Conservation (phyloP, 1,140 invertebrate genomes). For the Drosophila subobscura region DNA sequence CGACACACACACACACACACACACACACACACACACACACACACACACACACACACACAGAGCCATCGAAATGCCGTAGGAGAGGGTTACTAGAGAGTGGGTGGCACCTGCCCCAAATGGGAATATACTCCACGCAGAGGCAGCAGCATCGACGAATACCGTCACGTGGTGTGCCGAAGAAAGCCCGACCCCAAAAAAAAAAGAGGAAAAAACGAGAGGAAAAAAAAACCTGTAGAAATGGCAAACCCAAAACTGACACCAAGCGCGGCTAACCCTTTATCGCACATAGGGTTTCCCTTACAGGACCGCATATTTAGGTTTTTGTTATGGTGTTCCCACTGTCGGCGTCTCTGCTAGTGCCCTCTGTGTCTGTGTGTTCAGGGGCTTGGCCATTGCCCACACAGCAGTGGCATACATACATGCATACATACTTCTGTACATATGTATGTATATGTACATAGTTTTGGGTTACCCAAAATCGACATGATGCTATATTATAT, state of each 20-base stretch:
- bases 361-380: conserved; percentile 14
- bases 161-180: conserved; percentile 67
- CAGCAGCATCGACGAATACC: conserved; percentile 66
- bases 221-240: conserved; percentile 63
- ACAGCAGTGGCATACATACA: conserved; percentile 28
- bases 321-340: conserved; percentile 65
- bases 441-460: conserved; percentile 25
- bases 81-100: conserved; percentile 4
- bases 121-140: conserved; percentile 35
- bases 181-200: conserved; percentile 60
- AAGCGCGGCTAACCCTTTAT: conserved; percentile 84
- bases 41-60: conserved; percentile 12
- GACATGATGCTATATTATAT: conserved; percentile 82
- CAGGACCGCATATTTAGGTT: conserved; percentile 84
- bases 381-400: conserved; percentile 35
- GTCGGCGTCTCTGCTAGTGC: conserved; percentile 21
- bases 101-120: conserved; percentile 48
- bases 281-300: conserved; percentile 84
- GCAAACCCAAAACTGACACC: conserved; percentile 83
- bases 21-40: conserved; percentile 21
- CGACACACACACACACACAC: conserved; percentile 62
- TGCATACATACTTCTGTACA: conserved; percentile 40
- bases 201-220: neutral
- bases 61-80: conserved; percentile 7
- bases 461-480: conserved; percentile 80